Conservation (phyloP, 1,140 invertebrate species). For the Heterodera schachtii region DNA sequence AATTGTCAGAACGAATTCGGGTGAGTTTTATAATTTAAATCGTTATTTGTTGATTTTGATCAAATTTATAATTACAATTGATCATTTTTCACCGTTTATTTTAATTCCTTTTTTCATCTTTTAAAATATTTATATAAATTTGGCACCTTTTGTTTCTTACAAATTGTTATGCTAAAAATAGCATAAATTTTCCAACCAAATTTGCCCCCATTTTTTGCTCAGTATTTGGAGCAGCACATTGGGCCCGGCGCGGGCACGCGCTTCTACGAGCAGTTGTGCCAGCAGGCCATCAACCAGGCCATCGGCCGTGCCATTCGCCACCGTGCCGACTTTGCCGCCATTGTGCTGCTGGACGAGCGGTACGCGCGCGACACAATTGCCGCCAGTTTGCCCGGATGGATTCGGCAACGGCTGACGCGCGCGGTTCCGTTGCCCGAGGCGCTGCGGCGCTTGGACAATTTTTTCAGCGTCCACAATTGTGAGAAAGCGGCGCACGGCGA, state of each 20-base stretch:
- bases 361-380: conserved; percentile 41
- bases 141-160: neutral
- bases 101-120: too few relatives aligned
- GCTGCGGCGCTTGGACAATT: conserved; percentile 18
- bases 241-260: conserved; percentile 69
- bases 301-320: conserved; percentile 92
- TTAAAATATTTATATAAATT: neutral
- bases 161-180: conserved; percentile 11
- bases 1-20: conserved; percentile 83
- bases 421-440: conserved; percentile 23
- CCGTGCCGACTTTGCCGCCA: conserved; percentile 87
- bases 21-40: conserved; percentile 66
- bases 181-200: too few relatives aligned
- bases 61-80: too few relatives aligned
- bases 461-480: conserved; percentile 22
- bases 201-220: too few relatives aligned
- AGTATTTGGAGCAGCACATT: conserved; percentile 44
- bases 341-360: conserved; percentile 83
- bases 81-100: too few relatives aligned
- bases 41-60: too few relatives aligned
- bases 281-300: conserved; percentile 92
- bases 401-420: conserved; percentile 22
- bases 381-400: conserved; percentile 31
- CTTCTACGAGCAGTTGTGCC: conserved; percentile 90
- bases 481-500: too few relatives aligned